Evolutionary conservation across 2,888 invertebrate genomes (phyloP), one percentile per base, ranked within the genome.

Genomic region (Boloria euphrosyne): DNA sequence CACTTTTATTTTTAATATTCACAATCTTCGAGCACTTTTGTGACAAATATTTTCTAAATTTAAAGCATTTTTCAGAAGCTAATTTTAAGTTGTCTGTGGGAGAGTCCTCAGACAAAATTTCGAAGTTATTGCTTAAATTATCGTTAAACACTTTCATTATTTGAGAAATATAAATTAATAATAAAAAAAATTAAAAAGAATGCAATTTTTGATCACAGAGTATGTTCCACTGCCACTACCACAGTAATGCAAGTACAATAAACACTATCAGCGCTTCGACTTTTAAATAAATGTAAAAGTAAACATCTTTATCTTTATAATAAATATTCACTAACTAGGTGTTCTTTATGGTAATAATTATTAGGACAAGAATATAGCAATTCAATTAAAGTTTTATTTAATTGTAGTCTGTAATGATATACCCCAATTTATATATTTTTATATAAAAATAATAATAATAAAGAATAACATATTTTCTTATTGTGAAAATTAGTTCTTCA

Each of bases 251-350:
- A 68, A 65, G 70, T 65, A 65, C 54, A 64, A 65, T 70, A 70
- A 67, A 38, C 10, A 10, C 67, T 79, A 81, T 78, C 75, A 74
- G 77, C 53, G 49, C 46, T 62, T 64, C 46, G 73, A 75, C 70
- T 76, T 74, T 75, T 71, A 72, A 71, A 70, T 69, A 64, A 68
- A 65, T 51, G 72, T 75, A 74, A 38, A 71, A 81, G 81, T 82
- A 85, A 87, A 85, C 82, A 87, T 68, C 73, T 76, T 89, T 89
- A 90, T 91, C 90, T 77, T 61, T 69, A 65, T 63, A 66, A 55
- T 61, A 65, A 76, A 76, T 80, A n/a, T 57, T 46, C 22, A 57
- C 22, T 17, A 55, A 46, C 44, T 57, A n/a, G 13, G 22, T n/a
- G 5, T 13, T n/a, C 22, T 46, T 22, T 13, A 22, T 57, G 55